These are phyloP conservation scores for Edolisoma coerulescens DNA, from an alignment of 2,113 vertebrate species.

Conservation along the genomic window DNA sequence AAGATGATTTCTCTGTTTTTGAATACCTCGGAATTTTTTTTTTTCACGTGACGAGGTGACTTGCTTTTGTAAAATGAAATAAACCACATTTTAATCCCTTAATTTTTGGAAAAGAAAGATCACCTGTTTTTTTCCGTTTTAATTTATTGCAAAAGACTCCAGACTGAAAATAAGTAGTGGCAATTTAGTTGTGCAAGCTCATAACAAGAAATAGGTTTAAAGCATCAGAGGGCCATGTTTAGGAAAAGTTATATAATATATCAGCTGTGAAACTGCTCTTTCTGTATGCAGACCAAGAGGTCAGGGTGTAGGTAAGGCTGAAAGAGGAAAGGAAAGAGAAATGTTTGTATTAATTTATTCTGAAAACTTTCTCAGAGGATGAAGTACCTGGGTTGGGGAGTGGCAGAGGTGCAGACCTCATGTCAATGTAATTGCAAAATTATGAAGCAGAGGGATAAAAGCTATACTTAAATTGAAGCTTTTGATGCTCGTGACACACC, in stretches of 20 bases:
- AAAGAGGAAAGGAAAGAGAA: not conserved
- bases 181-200: not conserved
- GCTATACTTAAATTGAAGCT: not conserved
- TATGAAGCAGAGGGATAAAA: not conserved
- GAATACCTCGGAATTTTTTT: not conserved
- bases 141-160: not conserved
- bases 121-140: not conserved
- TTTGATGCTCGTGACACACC: not conserved
- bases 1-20: not conserved
- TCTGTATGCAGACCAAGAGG: not conserved
- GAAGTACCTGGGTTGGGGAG: not conserved
- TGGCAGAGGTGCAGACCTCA: not conserved
- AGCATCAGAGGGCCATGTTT: not conserved
- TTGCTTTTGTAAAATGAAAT: not conserved
- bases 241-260: not conserved
- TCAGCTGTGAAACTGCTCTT: not conserved
- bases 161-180: not conserved
- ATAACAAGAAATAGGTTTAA: not conserved
- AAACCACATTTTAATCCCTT: not conserved
- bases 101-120: not conserved
- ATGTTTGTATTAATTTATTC: not conserved
- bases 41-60: not conserved
- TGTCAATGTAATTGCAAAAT: not conserved
- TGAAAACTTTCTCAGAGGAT: not conserved
- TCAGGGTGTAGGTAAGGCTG: not conserved